These are phyloP conservation scores for Drosophila athabasca DNA, from an alignment of 1,140 invertebrate genomes.

Conservation along the genomic window DNA sequence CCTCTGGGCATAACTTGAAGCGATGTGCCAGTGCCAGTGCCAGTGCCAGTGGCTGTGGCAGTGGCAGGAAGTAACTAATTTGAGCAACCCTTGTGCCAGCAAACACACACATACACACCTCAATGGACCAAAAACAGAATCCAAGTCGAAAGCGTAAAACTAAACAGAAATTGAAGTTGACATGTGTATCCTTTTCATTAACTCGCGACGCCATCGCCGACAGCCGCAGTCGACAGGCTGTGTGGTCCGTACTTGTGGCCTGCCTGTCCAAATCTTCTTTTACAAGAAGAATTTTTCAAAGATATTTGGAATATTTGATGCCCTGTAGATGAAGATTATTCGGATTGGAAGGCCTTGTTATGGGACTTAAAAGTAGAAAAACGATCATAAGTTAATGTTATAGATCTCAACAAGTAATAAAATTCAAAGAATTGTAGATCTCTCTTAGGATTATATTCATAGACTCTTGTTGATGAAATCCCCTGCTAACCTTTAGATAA, in stretches of 20 bases:
- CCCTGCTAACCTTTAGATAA: no score
- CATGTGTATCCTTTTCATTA: slow-evolving; percentile 84
- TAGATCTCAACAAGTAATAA: no score
- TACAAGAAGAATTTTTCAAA: slow-evolving; percentile 19
- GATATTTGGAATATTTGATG: slow-evolving; percentile 9
- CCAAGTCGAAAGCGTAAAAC: slow-evolving; percentile 27
- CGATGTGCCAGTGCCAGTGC: background rate
- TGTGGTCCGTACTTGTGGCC: slow-evolving; percentile 23
- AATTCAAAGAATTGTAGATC: no score
- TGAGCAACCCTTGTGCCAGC: slow-evolving; percentile 74
- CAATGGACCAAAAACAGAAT: slow-evolving; percentile 35
- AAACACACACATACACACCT: slow-evolving; percentile 66
- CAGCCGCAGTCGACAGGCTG: slow-evolving; percentile 42
- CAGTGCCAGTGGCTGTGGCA: slow-evolving; percentile 29
- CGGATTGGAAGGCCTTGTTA: no score
- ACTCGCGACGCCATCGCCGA: slow-evolving; percentile 70
- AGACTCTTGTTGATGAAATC: no score
- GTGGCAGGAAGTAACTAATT: slow-evolving; percentile 75
- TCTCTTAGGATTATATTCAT: no score
- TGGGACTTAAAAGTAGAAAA: no score
- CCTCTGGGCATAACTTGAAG: slow-evolving; percentile 33
- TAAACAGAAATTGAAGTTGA: slow-evolving; percentile 79
- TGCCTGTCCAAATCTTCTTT: slow-evolving; percentile 26
- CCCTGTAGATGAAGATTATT: background rate
- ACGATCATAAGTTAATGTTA: no score